These are phyloP conservation scores for Perca flavescens DNA, from an alignment of 2,113 vertebrate genomes.

Conservation along the genomic window DNA sequence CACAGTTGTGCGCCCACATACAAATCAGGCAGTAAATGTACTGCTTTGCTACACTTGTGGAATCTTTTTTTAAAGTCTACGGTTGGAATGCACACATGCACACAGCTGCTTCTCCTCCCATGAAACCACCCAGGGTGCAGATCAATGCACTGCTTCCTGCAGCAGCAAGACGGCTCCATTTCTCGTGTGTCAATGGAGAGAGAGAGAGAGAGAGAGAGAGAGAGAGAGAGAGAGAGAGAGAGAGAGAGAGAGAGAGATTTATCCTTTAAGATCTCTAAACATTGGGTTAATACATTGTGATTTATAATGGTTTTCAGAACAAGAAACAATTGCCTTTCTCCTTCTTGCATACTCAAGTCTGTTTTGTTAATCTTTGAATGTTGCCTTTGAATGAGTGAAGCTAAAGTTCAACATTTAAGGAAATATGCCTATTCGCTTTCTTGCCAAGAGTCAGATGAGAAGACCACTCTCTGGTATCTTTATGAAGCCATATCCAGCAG, in stretches of 20 bases:
- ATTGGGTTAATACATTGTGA: not conserved
- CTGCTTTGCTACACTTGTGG: slow-evolving; percentile 1
- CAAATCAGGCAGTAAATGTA: slow-evolving; percentile 27
- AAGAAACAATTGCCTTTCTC: not conserved
- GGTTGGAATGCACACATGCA: slow-evolving; percentile 14
- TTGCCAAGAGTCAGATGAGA: not conserved
- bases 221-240: not conserved
- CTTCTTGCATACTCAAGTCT: not conserved
- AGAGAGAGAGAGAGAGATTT: not conserved
- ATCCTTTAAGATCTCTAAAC: not conserved
- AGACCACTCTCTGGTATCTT: not conserved
- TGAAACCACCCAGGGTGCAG: slow-evolving; percentile 60
- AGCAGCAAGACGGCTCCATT: slow-evolving; percentile 9
- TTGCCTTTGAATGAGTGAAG: not conserved
- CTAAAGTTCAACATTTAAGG: not conserved
- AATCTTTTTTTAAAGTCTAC: not conserved
- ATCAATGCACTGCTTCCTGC: slow-evolving; percentile 69
- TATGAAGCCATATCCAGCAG: not conserved
- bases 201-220: not conserved
- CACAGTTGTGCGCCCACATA: not conserved
- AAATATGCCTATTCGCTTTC: not conserved
- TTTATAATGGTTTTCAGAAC: not conserved
- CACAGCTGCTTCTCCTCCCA: slow-evolving; percentile 39
- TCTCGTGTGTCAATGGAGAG: slow-evolving; percentile 5
- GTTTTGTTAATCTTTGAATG: not conserved